Conservation (phyloP, 2,888 invertebrate species). For the Clanis bilineata region DNA sequence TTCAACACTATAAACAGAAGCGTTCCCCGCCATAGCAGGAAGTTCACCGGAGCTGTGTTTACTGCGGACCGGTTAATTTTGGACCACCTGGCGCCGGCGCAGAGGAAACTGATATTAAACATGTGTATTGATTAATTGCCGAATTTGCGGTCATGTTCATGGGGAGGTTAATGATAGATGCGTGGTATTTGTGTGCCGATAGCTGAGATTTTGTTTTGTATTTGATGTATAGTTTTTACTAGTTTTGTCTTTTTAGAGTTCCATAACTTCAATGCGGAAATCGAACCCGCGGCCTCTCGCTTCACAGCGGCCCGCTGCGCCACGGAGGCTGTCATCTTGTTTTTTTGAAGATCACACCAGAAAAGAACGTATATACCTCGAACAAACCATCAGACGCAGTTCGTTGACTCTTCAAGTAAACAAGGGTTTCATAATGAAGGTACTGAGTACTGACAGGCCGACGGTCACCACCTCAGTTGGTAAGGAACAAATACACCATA, state of each 20-base stretch:
- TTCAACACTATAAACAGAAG: not conserved
- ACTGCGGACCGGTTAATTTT: not conserved
- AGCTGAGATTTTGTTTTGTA: not conserved
- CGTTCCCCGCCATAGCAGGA: not conserved
- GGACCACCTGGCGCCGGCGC: not conserved
- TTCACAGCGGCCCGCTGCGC: too few species aligned
- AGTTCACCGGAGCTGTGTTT: not conserved
- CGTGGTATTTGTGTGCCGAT: not conserved
- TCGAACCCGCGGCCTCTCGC: too few species aligned
- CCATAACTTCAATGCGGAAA: too few species aligned
- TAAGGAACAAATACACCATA: constrained; percentile 35
- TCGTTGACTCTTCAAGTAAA: constrained; percentile 9
- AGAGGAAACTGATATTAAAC: not conserved
- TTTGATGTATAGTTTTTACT: too few species aligned
- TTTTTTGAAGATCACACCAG: too few species aligned
- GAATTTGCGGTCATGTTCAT: constrained; percentile 8
- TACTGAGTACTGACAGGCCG: constrained; percentile 14
- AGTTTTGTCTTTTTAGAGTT: too few species aligned
- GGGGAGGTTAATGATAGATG: not conserved
- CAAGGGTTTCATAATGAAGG: constrained; percentile 16
- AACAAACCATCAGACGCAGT: not conserved
- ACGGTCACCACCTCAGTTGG: constrained; percentile 5
- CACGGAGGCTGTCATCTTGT: not conserved
- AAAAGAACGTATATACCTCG: too few species aligned
- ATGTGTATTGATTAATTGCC: constrained; percentile 3